These are phyloP conservation scores for Coregonus suidteri DNA, from an alignment of 2,797 vertebrate genomes.

Conservation along the genomic window DNA sequence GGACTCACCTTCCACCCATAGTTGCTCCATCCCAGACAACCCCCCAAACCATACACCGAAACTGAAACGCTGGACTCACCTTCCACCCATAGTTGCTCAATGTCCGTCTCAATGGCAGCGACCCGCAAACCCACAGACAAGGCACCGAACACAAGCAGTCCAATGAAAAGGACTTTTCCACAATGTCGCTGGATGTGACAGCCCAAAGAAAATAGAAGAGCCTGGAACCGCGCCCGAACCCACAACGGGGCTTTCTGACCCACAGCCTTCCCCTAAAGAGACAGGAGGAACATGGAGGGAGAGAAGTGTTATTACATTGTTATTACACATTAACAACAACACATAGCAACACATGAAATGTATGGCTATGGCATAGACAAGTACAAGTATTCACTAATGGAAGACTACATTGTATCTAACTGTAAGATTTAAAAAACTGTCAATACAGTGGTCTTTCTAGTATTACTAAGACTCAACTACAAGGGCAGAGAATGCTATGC, in stretches of 20 bases:
- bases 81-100: conserved; percentile 98
- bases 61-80: conserved; percentile 76
- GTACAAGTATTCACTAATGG: neutral
- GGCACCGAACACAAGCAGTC: conserved; percentile 93
- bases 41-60: neutral
- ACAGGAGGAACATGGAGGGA: conserved; percentile 31
- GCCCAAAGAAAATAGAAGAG: conserved; percentile 94
- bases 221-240: conserved; percentile 94
- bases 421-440: neutral
- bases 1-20: conserved; percentile 98
- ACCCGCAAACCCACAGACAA: conserved; percentile 93
- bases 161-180: conserved; percentile 97
- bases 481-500: neutral
- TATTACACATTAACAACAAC: neutral
- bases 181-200: conserved; percentile 97
- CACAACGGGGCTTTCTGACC: conserved; percentile 90
- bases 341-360: neutral
- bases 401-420: neutral
- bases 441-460: neutral
- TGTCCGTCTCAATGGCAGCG: conserved; percentile 94
- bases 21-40: conserved; percentile 74
- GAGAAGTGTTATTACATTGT: conserved; percentile 37
- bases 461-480: neutral
- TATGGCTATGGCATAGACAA: neutral
- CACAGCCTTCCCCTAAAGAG: conserved; percentile 83